phyloP scores from a whole-genome alignment of 1,140 invertebrate species.

The Drosophila paulistorum region DNA sequence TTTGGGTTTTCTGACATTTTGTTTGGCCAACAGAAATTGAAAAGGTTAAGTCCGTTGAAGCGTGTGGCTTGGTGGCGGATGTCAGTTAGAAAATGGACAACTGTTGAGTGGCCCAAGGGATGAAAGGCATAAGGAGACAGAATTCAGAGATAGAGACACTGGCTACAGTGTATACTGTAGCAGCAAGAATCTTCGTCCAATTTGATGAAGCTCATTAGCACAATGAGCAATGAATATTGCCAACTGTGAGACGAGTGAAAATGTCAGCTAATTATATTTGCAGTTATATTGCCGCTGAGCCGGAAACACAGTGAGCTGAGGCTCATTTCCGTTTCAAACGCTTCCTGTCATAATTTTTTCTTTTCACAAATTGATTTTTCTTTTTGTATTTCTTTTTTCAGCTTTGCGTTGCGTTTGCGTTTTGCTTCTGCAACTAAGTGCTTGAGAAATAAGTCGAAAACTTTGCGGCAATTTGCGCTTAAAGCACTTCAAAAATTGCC shows the following conservation, averaged over 20 bases:
- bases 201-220: slow-evolving; percentile 48
- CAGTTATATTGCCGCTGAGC: slow-evolving; percentile 39
- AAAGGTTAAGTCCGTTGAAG: slow-evolving; percentile 59
- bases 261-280: slow-evolving; percentile 68
- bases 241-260: slow-evolving; percentile 43
- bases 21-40: slow-evolving; percentile 23
- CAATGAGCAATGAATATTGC: slow-evolving; percentile 13
- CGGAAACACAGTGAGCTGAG: slow-evolving; percentile 54
- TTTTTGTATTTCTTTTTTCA: neutral
- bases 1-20: slow-evolving; percentile 26
- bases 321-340: slow-evolving; percentile 72
- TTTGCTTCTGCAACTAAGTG: slow-evolving; percentile 61
- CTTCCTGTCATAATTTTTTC: slow-evolving; percentile 70
- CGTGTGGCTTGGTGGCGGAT: slow-evolving; percentile 19
- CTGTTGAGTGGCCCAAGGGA: slow-evolving; percentile 44
- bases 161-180: neutral
- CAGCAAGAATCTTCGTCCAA: neutral
- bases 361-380: slow-evolving; percentile 38
- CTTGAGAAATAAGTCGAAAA: slow-evolving; percentile 67
- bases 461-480: slow-evolving; percentile 64
- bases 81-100: slow-evolving; percentile 49
- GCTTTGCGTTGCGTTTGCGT: slow-evolving; percentile 12
- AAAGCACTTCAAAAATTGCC: slow-evolving; percentile 51
- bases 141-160: neutral
- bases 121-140: neutral